Evolutionary conservation across 2,113 vertebrate genomes (phyloP).

Genomic region (Melanotaenia duboulayi): DNA sequence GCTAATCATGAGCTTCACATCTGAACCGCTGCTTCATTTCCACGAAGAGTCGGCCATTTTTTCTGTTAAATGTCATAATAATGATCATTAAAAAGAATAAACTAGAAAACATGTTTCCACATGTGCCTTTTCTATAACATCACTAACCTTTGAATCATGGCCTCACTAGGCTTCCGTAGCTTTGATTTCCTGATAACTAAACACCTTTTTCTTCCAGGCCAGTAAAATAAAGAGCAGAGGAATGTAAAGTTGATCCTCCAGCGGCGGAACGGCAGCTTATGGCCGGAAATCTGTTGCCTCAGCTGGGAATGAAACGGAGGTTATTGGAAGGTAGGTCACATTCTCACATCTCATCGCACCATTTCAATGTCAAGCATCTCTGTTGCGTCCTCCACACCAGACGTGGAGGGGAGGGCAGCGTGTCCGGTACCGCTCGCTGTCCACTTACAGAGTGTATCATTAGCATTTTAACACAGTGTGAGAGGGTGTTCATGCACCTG

Average conservation of each 20-base stretch:
- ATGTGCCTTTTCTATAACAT: no score
- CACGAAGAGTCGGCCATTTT: no score
- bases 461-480: conserved; percentile 29
- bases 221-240: no score
- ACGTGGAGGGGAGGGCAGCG: neutral
- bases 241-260: neutral
- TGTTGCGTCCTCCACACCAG: conserved; percentile 42
- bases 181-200: no score
- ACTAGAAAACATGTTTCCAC: no score
- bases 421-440: neutral
- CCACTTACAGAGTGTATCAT: conserved; percentile 16
- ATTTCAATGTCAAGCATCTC: conserved; percentile 63
- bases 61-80: no score
- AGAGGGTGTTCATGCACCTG: no score
- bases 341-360: conserved; percentile 42
- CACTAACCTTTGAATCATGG: no score
- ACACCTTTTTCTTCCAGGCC: neutral
- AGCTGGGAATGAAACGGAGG: conserved; percentile 48
- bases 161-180: no score
- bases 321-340: conserved; percentile 40
- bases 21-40: no score
- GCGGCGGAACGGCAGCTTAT: no score
- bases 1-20: neutral
- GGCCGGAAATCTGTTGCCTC: conserved; percentile 18
- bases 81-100: no score